Percentiles rank a stretch among this genome's conserved stretches.
Conservation (phyloP, 2,797 vertebrate genomes). For the Peromyscus aztecus region DNA sequence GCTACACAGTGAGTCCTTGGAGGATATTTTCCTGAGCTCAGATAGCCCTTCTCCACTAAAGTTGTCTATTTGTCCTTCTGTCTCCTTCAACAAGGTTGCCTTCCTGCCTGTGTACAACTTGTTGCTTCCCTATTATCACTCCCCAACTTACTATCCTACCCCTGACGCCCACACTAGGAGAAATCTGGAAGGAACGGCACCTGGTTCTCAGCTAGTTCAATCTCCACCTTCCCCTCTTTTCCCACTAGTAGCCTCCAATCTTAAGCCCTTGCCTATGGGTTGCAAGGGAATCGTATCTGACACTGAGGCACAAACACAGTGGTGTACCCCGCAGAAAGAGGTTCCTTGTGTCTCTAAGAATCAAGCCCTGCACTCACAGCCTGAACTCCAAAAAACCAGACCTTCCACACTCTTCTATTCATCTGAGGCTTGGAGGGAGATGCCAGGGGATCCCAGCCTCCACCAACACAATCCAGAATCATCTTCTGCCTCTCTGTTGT, state of each 20-base stretch:
- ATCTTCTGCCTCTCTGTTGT: conserved; percentile 13
- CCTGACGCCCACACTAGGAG: background rate
- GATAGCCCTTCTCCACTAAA: conserved; percentile 33
- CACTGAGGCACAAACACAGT: conserved; percentile 4
- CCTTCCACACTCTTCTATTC: conserved; percentile 14
- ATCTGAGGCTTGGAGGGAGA: background rate
- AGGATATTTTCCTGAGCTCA: conserved; percentile 48
- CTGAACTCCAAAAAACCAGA: conserved; percentile 59
- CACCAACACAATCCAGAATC: conserved; percentile 44
- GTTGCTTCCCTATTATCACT: conserved; percentile 4
- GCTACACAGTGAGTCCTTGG: conserved; percentile 80
- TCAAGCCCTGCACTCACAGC: conserved; percentile 30
- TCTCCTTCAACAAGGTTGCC: conserved; percentile 76
- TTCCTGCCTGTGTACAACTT: conserved; percentile 56
- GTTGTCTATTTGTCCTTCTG: conserved; percentile 51
- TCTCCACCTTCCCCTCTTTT: background rate
- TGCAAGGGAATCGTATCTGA: background rate
- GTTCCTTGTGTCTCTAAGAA: background rate
- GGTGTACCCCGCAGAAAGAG: background rate
- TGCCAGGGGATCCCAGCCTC: conserved; percentile 8
- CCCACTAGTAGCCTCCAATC: background rate
- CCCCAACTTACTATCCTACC: conserved; percentile 31
- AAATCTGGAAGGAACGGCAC: conserved; percentile 1
- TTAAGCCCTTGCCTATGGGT: conserved; percentile 24
- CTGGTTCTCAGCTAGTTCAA: background rate